Evolutionary conservation across 1,140 invertebrate species (phyloP).

Genomic region (Prorops nasuta): DNA sequence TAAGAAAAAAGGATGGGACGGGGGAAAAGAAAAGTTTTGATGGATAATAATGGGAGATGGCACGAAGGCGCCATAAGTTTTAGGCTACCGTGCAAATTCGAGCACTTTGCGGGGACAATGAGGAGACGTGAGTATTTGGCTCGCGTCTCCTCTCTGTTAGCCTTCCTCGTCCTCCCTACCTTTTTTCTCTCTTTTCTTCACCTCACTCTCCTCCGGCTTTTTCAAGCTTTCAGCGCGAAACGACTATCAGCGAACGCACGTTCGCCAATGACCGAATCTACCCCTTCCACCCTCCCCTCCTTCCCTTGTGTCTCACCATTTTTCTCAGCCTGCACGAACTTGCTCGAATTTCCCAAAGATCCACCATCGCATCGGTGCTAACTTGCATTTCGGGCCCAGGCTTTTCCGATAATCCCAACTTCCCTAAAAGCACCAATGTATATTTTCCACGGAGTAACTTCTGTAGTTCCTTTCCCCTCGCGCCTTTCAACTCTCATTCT

Average conservation of each 20-base stretch:
- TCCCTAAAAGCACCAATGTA: constrained; percentile 28
- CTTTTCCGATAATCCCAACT: constrained; percentile 33
- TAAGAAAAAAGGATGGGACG: too few relatives aligned
- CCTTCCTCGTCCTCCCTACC: background rate
- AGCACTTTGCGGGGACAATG: too few relatives aligned
- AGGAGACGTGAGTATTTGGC: too few relatives aligned
- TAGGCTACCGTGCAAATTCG: too few relatives aligned
- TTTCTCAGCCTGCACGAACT: background rate
- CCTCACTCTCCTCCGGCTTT: background rate
- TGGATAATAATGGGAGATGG: too few relatives aligned
- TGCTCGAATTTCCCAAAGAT: constrained; percentile 3
- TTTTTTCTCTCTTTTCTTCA: background rate
- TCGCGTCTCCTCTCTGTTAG: background rate
- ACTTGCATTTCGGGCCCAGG: constrained; percentile 27
- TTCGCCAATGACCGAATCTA: background rate
- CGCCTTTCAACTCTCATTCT: constrained; percentile 1
- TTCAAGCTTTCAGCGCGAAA: background rate
- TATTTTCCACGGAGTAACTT: constrained; percentile 30
- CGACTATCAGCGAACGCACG: background rate
- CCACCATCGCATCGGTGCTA: constrained; percentile 12
- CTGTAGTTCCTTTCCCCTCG: constrained; percentile 7
- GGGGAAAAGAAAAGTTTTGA: too few relatives aligned
- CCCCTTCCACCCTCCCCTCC: too few relatives aligned
- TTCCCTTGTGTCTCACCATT: too few relatives aligned
- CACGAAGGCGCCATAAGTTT: too few relatives aligned